These are phyloP conservation scores for Paradoxurus hermaphroditus DNA, from an alignment of 2,113 vertebrate genomes.

Conservation along the genomic window DNA sequence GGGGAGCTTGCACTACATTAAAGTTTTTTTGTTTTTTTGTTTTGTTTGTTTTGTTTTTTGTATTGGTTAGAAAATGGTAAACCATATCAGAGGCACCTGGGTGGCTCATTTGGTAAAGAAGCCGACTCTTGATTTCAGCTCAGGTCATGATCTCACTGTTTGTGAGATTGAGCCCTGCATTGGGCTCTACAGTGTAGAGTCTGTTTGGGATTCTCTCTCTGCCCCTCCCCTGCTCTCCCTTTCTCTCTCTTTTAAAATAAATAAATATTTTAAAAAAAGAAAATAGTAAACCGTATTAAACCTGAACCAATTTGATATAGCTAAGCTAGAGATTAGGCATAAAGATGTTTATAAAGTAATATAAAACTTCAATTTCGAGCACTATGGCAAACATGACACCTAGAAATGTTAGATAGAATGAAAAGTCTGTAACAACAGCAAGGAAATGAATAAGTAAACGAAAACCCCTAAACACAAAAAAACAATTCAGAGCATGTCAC, in stretches of 20 bases:
- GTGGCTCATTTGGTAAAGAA: no score
- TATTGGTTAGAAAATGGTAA: not conserved
- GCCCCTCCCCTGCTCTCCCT: no score
- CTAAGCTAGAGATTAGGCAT: not conserved
- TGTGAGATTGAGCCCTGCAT: no score
- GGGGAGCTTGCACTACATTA: not conserved
- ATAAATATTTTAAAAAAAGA: no score
- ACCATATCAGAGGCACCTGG: not conserved
- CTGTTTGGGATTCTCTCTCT: no score
- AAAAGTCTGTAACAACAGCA: not conserved
- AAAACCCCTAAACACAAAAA: not conserved
- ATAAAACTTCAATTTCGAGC: not conserved
- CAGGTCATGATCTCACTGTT: no score
- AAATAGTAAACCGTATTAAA: not conserved
- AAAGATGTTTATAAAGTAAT: not conserved
- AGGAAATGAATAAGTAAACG: not conserved
- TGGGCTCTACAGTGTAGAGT: no score
- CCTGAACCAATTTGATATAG: not conserved
- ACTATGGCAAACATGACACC: not conserved
- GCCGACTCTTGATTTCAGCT: no score
- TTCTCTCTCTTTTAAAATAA: no score
- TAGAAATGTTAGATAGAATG: not conserved
- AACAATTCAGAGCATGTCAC: not conserved
- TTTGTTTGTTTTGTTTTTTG: no score
- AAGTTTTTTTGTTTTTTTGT: not conserved